Evolutionary conservation across 2,113 vertebrate species (phyloP), one percentile per base, ranked within the genome.

Genomic region (Myiopsitta monachus): DNA sequence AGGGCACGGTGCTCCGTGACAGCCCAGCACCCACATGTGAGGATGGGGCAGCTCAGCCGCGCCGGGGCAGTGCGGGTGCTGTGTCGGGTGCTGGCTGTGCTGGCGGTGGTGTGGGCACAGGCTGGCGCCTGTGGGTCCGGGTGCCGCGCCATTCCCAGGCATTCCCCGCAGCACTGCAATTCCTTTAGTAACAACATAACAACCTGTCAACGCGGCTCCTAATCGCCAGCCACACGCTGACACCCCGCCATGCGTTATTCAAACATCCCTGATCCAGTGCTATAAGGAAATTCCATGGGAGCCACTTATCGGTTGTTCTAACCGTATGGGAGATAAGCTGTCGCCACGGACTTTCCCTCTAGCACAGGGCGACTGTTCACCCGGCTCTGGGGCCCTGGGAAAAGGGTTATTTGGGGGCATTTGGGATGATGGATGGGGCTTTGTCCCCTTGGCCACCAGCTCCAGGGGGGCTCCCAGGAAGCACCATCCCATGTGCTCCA

Each of bases 271-370:
- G 2, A 10, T 39, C 28, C 8, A 1, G 49, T 5, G 3, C 76
- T 57, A n/a, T 11, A 62, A 88, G 91, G 88, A 90, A 96, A 97
- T 93, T 92, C 95, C 95, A 26, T 19, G 76, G 76, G 64, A 93
- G 73, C 64, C 5, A 8, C 94, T 94, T 96, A 93, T 96, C 92
- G 0, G 51, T 23, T 14, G 0, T 4, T 28, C 9, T 49, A 80
- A 62, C 1, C 1, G 86, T 33, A 61, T 0, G 0, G 67, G 19
- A 96, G 96, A 95, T 88, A 93, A 92, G 80, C 38, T 1, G 2
- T 24, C 5, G 3, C 38, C 49, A 46, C 70, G 80, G 92, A 96
- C 94, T 95, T 95, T 90, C 94, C 88, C 91, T 90, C 31, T 31
- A 43, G 69, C 24, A 6, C 0, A 0, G 63, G 26, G 7, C 3